A percentile compares a stretch with the other conserved stretches of the same genome.
Conservation (phyloP, 2,888 invertebrate species). For the Hipparchia sbordonii region DNA sequence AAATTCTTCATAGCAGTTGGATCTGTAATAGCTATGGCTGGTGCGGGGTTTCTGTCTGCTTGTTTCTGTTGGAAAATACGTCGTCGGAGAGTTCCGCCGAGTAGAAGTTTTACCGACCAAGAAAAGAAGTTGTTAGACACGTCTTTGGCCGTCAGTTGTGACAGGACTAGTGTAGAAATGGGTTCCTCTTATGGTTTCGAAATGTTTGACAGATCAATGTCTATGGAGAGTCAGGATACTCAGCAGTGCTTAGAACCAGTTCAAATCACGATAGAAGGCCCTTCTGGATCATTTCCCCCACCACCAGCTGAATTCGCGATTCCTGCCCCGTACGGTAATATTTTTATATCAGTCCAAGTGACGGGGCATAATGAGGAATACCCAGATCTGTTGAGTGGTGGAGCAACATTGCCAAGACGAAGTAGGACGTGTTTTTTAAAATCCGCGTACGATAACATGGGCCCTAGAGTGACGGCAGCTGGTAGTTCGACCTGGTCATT, state of each 20-base stretch:
- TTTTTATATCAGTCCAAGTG: slow-evolving; percentile 93
- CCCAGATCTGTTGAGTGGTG: slow-evolving; percentile 88
- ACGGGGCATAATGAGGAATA: slow-evolving; percentile 87
- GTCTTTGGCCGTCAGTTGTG: slow-evolving; percentile 85
- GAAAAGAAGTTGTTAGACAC: slow-evolving; percentile 93
- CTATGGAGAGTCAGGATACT: slow-evolving; percentile 76
- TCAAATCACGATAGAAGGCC: slow-evolving; percentile 84
- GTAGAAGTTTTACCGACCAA: slow-evolving; percentile 91
- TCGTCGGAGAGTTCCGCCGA: slow-evolving; percentile 87
- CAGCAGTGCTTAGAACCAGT: slow-evolving; percentile 81
- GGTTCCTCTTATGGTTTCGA: slow-evolving; percentile 79
- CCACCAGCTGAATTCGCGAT: slow-evolving; percentile 78
- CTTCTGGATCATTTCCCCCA: slow-evolving; percentile 69
- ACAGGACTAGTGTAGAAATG: slow-evolving; percentile 85
- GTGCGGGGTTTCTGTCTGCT: slow-evolving; percentile 81
- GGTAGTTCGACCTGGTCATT: slow-evolving; percentile 94
- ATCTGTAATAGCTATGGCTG: slow-evolving; percentile 86
- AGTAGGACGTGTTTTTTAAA: slow-evolving; percentile 79
- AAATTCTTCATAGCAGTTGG: slow-evolving; percentile 88
- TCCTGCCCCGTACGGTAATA: slow-evolving; percentile 85
- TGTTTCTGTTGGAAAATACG: slow-evolving; percentile 85
- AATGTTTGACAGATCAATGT: slow-evolving; percentile 79
- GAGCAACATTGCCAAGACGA: slow-evolving; percentile 76
- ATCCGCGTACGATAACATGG: slow-evolving; percentile 95
- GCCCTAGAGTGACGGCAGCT: slow-evolving; percentile 93